Evolutionary conservation across 2,888 invertebrate genomes (phyloP).

Genomic region (Drosophila diplacantha): DNA sequence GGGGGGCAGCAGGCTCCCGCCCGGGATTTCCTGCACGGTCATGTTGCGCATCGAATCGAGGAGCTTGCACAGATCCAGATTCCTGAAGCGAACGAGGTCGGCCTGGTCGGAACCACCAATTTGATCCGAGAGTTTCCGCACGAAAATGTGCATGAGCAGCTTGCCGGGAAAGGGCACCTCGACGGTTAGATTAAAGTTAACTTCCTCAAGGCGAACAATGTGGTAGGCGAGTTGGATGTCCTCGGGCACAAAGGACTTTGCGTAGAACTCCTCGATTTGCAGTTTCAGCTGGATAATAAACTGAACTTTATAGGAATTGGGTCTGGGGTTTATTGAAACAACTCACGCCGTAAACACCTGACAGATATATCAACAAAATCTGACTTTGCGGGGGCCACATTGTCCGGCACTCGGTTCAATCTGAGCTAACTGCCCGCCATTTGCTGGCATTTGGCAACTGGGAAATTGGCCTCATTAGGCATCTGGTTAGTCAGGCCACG

Average conservation of each 20-base stretch:
- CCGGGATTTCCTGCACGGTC: constrained; percentile 35
- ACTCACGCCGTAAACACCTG: constrained; percentile 43
- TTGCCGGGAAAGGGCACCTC: constrained; percentile 63
- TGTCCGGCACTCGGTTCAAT: neutral
- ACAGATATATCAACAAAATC: constrained; percentile 6
- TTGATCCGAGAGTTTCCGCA: constrained; percentile 48
- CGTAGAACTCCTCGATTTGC: constrained; percentile 56
- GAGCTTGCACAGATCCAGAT: constrained; percentile 65
- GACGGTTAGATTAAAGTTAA: constrained; percentile 62
- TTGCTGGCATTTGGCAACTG: constrained; percentile 15
- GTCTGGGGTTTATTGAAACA: neutral
- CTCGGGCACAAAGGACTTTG: constrained; percentile 68
- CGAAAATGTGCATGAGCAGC: constrained; percentile 63
- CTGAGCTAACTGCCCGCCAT: constrained; percentile 4
- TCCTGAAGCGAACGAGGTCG: constrained; percentile 56
- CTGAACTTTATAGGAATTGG: accelerated
- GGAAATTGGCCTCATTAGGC: constrained; percentile 25
- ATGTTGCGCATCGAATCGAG: constrained; percentile 63
- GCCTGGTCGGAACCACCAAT: constrained; percentile 35
- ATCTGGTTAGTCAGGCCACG: constrained; percentile 56
- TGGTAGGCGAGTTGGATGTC: constrained; percentile 50
- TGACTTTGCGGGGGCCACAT: constrained; percentile 23
- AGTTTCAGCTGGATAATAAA: constrained; percentile 39
- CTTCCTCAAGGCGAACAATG: constrained; percentile 32
- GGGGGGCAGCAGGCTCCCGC: constrained; percentile 46